These are phyloP conservation scores for Iphiclides podalirius DNA, from an alignment of 2,888 invertebrate species.

Conservation along the genomic window DNA sequence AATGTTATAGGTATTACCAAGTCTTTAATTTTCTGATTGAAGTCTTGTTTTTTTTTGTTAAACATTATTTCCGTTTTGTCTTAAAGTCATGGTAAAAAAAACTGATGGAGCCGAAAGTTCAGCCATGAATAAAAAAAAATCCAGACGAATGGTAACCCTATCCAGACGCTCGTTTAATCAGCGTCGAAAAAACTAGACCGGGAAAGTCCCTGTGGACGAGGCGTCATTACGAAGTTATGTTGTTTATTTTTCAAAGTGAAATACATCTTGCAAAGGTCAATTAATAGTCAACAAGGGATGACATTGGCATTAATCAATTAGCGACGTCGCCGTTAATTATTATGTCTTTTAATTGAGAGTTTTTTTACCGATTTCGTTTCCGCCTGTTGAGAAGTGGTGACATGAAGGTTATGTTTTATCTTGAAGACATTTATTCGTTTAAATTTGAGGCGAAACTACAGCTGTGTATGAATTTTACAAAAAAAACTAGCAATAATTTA, in stretches of 20 bases:
- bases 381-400: not conserved
- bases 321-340: not conserved
- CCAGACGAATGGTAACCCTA: not conserved
- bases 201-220: not conserved
- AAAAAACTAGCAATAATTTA: too few relatives aligned
- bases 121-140: too few relatives aligned
- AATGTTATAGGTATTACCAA: too few relatives aligned
- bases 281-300: not conserved
- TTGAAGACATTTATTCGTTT: too few relatives aligned
- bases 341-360: not conserved
- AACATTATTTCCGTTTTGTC: too few relatives aligned
- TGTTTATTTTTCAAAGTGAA: not conserved
- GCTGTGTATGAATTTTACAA: too few relatives aligned
- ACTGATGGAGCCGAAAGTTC: too few relatives aligned
- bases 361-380: not conserved
- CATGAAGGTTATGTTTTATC: not conserved
- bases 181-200: slow-evolving; percentile 6
- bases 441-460: too few relatives aligned
- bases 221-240: not conserved
- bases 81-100: too few relatives aligned
- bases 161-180: not conserved
- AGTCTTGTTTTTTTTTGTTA: too few relatives aligned
- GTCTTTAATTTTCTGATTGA: too few relatives aligned
- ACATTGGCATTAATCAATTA: slow-evolving; percentile 3
- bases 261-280: not conserved